Evolutionary conservation across 2,888 invertebrate species (phyloP), one percentile per base, ranked within the genome.

Genomic region (Cylloceria caligata): DNA sequence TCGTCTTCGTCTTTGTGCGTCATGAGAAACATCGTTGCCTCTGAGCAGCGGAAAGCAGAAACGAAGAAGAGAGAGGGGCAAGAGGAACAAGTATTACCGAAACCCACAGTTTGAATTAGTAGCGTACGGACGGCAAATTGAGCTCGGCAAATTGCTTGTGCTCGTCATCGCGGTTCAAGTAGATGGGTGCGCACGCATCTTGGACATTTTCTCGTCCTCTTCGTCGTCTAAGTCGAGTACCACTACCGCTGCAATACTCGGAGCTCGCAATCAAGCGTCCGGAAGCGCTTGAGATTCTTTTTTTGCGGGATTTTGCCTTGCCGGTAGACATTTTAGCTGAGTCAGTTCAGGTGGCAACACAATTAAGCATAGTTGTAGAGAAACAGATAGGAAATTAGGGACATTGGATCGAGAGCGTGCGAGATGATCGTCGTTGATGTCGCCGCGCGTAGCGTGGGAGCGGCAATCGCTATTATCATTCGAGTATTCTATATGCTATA

Each of bases 91-190:
- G 64, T 49, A 90, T 90, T 90, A 89, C 89, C 90, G 86, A 90
- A 90, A 90, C 90, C 90, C 90, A 85, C 90, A 90, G 90, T 89
- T 90, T 88, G 90, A 90, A 90, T 90, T 90, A 90, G 90, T 89
- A 62, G 88, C 88, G 87, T 87, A 87, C 88, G 88, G 88, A 88
- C 86, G 88, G 79, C 88, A 89, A 90, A 90, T 90, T 89, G 90
- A 88, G 87, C 85, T 86, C 80, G 65, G 89, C 85, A 90, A 90
- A 90, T 90, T 90, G 88, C 90, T 82, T 88, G 39, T 42, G 71
- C 71, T 30, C 83, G 81, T 85, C 80, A 69, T 69, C 68, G 68
- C 39, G 84, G 81, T 80, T 84, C 81, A 45, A 27, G 71, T 57
- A 30, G 69, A 69, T 55, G 69, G 71, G 49, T 49, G 60, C 71